Base-by-base conservation (phyloP, 2,888 invertebrate species). In the Labia minor region DNA sequence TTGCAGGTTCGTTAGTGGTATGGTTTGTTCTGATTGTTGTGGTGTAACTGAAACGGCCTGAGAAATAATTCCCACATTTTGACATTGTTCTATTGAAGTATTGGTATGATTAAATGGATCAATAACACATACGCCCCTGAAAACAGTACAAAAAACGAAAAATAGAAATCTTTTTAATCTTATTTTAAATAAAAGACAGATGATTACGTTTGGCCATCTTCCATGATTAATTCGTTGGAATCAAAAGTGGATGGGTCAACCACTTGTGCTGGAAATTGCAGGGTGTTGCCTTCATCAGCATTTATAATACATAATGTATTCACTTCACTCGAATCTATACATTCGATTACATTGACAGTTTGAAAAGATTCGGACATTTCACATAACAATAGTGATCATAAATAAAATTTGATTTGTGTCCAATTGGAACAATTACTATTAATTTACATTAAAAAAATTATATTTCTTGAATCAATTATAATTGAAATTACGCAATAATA, bases 201-300 rank as follows among this genome's bases (percentile, higher is more conserved):
- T 33, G 14, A 49, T n/a, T 49, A 49, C 49, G 49, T 49, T 49
- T 49, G 49, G 49, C 2, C 16, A 4, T 49, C 49, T 49, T 49
- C 49, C 49, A 49, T 49, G 49, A 49, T 49, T 14, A 49, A 16
- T 16, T 49, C 49, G 26, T 26, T 26, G n/a, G n/a, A n/a, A n/a
- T n/a, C n/a, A n/a, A n/a, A n/a, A 6, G 6, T 6, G 49, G 49
- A 16, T n/a, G 3, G 14, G 3, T 49, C 49, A 14, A 49, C 49
- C 16, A 49, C 49, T 49, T 49, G 49, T n/a, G 49, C 16, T 49
- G 14, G 49, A 49, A 49, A 49, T 49, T 49, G 49, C n/a, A 49
- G 49, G 49, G 49, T 49, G 49, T 49, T 49, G 49, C 49, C 49
- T 49, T 49, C 49, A 10, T 49, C 49, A 49, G 49, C 49, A 49